Percentiles rank a stretch among this genome's conserved stretches.
Evolutionary conservation across 2,888 invertebrate genomes (phyloP).

Genomic region (Xestia rhomboidea): DNA sequence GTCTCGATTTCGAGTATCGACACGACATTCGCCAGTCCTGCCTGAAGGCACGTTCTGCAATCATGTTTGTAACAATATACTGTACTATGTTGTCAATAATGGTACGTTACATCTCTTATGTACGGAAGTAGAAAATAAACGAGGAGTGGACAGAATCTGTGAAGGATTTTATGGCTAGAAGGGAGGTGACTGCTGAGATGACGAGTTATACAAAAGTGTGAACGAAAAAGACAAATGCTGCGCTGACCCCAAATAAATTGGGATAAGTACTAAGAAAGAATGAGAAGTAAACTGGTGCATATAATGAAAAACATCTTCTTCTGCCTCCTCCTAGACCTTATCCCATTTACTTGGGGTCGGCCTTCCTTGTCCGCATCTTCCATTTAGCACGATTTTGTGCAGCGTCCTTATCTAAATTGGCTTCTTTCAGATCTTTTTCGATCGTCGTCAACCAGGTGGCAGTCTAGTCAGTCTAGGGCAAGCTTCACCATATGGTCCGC

Average conservation of each 20-base stretch:
- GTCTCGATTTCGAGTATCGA: conserved; percentile 28
- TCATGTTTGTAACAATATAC: conserved; percentile 37
- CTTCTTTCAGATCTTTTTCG: too few species aligned
- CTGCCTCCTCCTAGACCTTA: too few species aligned
- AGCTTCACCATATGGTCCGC: too few species aligned
- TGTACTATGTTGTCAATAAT: neutral
- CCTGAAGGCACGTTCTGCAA: conserved; percentile 55
- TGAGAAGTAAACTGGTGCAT: neutral
- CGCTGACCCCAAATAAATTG: neutral
- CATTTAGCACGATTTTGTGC: too few species aligned
- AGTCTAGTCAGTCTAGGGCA: too few species aligned
- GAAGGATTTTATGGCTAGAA: neutral
- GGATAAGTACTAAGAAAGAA: neutral
- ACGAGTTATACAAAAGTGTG: neutral
- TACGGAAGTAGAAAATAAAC: neutral
- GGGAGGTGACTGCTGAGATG: neutral
- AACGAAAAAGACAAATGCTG: neutral
- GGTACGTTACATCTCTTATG: conserved; percentile 9
- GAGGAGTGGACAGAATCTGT: neutral
- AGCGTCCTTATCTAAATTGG: too few species aligned
- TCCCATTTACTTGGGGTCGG: too few species aligned
- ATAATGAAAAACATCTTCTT: neutral
- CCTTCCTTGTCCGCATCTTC: too few species aligned
- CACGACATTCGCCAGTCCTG: conserved; percentile 31
- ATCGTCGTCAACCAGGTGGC: too few species aligned